Percentiles rank a stretch among this genome's conserved stretches.
Conservation (phyloP, 2,113 vertebrate genomes). For the Nannobrachium achirus region DNA sequence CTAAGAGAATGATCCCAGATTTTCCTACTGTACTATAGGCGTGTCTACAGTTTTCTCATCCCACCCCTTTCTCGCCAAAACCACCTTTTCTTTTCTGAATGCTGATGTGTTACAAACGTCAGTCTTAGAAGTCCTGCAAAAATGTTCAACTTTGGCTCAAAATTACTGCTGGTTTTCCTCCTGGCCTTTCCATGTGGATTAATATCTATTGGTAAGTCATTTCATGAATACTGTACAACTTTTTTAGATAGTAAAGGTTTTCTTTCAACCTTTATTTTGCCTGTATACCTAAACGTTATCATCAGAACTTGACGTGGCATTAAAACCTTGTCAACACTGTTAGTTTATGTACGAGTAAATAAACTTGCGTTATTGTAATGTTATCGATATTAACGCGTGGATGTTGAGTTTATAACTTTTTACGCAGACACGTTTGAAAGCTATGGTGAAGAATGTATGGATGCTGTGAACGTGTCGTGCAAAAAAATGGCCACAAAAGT, state of each 20-base stretch:
- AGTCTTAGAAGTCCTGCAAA: constrained; percentile 12
- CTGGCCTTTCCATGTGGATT: constrained; percentile 73
- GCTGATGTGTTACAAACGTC: constrained; percentile 67
- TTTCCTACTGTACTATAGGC: too few relatives aligned
- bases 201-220: constrained; percentile 65
- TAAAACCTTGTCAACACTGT: background rate
- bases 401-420: background rate
- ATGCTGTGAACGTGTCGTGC: background rate
- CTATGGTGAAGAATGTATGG: background rate
- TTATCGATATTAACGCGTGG: background rate
- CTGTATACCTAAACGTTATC: background rate
- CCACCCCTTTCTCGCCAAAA: constrained; percentile 27
- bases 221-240: background rate
- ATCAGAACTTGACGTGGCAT: constrained; percentile 55
- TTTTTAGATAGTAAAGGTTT: background rate
- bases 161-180: constrained; percentile 68
- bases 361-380: background rate
- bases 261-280: too few relatives aligned
- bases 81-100: constrained; percentile 30
- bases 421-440: background rate
- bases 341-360: background rate
- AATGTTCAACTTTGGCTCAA: constrained; percentile 71
- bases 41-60: constrained; percentile 20
- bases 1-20: too few relatives aligned
- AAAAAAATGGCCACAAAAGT: background rate